These are phyloP conservation scores for Globodera ellingtonae DNA, from an alignment of 1,140 invertebrate species.

Conservation along the genomic window DNA sequence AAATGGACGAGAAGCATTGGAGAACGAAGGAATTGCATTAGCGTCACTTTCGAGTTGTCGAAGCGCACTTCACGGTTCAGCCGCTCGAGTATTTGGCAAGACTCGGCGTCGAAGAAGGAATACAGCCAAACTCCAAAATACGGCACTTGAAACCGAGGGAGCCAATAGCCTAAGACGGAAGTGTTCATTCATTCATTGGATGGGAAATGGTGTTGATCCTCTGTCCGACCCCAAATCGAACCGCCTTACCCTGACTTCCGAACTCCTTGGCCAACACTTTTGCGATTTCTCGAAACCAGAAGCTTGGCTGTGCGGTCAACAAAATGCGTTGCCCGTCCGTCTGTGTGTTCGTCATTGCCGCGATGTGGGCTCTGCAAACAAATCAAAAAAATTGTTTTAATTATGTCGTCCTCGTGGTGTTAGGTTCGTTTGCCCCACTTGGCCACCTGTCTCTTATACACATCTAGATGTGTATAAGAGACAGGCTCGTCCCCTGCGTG, in stretches of 20 bases:
- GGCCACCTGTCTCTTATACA: too few species aligned
- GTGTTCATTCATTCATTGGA: neutral
- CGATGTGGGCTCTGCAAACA: slow-evolving; percentile 67
- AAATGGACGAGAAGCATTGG: slow-evolving; percentile 13
- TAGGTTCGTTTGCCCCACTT: slow-evolving; percentile 3
- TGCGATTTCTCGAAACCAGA: slow-evolving; percentile 68
- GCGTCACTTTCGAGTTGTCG: slow-evolving; percentile 68
- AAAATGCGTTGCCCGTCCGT: slow-evolving; percentile 67
- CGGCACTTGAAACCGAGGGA: slow-evolving; percentile 68
- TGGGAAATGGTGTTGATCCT: neutral
- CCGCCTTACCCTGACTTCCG: slow-evolving; percentile 44
- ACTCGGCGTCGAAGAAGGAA: slow-evolving; percentile 67
- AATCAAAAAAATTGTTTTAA: neutral
- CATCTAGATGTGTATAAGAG: too few species aligned
- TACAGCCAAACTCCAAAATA: slow-evolving; percentile 68
- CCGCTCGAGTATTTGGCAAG: slow-evolving; percentile 67
- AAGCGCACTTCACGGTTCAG: slow-evolving; percentile 68
- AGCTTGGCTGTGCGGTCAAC: slow-evolving; percentile 63
- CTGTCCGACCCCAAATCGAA: neutral
- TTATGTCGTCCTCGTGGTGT: neutral
- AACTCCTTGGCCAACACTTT: slow-evolving; percentile 66
- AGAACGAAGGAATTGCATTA: neutral
- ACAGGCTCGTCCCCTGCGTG: slow-evolving; percentile 66
- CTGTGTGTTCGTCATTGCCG: slow-evolving; percentile 68
- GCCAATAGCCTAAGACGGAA: slow-evolving; percentile 66